Base-by-base conservation (phyloP, 2,113 vertebrate genomes). In the Petroica traversi region DNA sequence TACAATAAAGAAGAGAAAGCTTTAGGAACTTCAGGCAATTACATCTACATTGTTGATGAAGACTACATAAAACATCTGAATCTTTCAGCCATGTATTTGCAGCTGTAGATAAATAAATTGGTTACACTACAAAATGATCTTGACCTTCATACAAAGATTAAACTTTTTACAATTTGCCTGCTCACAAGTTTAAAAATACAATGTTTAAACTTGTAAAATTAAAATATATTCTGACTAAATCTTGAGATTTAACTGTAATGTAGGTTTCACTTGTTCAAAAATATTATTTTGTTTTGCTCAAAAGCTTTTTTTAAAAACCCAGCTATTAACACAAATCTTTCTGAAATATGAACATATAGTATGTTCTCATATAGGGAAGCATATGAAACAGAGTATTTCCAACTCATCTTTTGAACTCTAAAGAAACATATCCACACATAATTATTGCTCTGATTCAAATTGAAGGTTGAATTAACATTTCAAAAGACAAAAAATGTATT, bases 1-100 rank as follows among this genome's bases (percentile, higher is more conserved):
- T 51, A 95, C 41, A 94, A 90, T 77, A 66, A 83, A 89, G 69
- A 95, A 85, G 23, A 91, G 52, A 93, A 95, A 96, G 92, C 94
- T 71, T 85, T 79, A 94, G 92, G 95, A 82, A 96, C 95, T 96
- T 82, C 81, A 93, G 95, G 96, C 95, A 93, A 92, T 96, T 90
- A 90, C 59, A 81, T 85, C 87, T 55, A 74, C 40, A 64, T 20
- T 77, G 71, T 64, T 84, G 92, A 93, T 90, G 89, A 96, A 88
- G 51, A 40, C 81, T 41, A 80, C 23, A 73, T 38, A 92, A 73
- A 92, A 51, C 46, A 85, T 74, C 67, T 0, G 1, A 79, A 66
- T 92, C 51, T 63, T 74, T 83, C n/a, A 67, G 68, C 43, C 51
- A 43, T 51, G 16, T 33, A 81, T 88, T 83, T 85, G 46, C 58